Evolutionary conservation across 1,140 invertebrate species (phyloP).

Genomic region (Delia radicum): DNA sequence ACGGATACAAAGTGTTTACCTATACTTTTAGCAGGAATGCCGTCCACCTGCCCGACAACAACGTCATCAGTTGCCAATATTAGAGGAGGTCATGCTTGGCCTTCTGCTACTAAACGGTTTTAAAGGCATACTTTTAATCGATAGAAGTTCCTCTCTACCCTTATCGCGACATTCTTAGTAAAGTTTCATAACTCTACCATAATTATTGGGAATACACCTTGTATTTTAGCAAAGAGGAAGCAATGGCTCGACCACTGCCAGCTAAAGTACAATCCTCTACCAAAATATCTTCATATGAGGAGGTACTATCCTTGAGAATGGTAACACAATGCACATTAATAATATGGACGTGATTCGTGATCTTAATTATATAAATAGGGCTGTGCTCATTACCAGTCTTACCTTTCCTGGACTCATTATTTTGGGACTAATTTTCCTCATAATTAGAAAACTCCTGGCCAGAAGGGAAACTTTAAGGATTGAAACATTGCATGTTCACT

Average conservation of each 20-base stretch:
- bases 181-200: neutral
- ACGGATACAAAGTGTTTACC: neutral
- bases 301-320: neutral
- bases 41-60: neutral
- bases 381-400: no score
- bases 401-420: neutral
- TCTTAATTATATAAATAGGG: no score
- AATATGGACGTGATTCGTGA: neutral
- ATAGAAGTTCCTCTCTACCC: neutral
- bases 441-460: no score
- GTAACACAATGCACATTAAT: neutral
- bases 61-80: neutral
- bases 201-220: neutral
- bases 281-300: neutral
- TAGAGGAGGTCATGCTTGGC: neutral
- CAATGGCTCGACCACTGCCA: neutral
- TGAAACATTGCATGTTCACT: neutral
- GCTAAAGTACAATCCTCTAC: neutral
- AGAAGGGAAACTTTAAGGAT: neutral
- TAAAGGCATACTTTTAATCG: neutral
- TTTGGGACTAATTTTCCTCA: neutral
- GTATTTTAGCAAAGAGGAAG: neutral
- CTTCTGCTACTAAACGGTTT: neutral
- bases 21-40: neutral
- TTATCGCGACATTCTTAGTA: neutral